phyloP scores from a whole-genome alignment of 2,888 invertebrate species.

The Sphecodes monilicornis region DNA sequence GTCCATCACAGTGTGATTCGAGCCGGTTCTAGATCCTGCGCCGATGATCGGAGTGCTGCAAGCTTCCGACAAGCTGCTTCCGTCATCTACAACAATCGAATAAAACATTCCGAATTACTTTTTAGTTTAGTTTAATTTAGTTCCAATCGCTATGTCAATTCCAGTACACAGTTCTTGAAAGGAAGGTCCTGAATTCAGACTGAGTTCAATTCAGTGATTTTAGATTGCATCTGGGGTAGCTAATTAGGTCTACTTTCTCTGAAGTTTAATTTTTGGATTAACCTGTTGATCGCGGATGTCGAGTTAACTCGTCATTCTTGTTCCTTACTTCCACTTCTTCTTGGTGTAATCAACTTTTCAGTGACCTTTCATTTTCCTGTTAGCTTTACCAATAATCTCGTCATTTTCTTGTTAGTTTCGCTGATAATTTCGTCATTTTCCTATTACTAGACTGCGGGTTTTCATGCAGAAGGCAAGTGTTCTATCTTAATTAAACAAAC shows the following conservation, averaged over 20 bases:
- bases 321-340: not conserved
- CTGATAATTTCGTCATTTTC: no score
- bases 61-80: slow-evolving; percentile 82
- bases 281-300: not conserved
- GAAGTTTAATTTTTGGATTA: not conserved
- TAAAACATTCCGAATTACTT: not conserved
- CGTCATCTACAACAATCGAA: slow-evolving; percentile 78
- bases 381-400: no score
- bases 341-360: not conserved
- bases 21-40: slow-evolving; percentile 77
- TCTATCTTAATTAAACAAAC: not conserved
- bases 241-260: not conserved
- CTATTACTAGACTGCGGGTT: no score
- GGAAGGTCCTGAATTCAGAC: not conserved
- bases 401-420: not conserved
- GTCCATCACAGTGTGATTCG: slow-evolving; percentile 80
- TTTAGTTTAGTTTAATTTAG: no score
- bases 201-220: not conserved
- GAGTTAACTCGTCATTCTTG: not conserved
- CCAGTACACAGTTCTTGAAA: not conserved
- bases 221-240: not conserved
- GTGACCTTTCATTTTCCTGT: not conserved
- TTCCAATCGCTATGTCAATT: not conserved
- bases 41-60: slow-evolving; percentile 84
- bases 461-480: not conserved